phyloP scores from a whole-genome alignment of 2,113 vertebrate species.

The Puma concolor region DNA sequence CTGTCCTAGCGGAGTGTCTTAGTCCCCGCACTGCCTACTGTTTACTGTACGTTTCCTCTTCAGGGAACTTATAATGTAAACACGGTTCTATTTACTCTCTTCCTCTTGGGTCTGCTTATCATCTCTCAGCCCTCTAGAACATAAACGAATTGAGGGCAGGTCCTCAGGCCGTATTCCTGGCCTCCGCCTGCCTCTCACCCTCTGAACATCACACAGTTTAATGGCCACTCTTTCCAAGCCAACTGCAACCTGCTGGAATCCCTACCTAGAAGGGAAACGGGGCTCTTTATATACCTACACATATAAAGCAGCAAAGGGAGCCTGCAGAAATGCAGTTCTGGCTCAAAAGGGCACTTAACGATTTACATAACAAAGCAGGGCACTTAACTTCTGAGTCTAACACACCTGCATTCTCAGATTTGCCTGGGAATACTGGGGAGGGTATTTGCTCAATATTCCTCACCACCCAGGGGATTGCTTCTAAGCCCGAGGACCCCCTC shows the following conservation, averaged over 20 bases:
- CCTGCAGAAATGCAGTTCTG: neutral
- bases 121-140: neutral
- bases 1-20: neutral
- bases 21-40: no score
- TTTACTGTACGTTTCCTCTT: no score
- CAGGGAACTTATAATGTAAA: rapidly evolving
- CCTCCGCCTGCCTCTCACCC: neutral
- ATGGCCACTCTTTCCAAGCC: neutral
- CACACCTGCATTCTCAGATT: constrained; percentile 61
- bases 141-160: rapidly evolving
- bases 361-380: neutral
- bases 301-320: neutral
- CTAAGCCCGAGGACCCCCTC: rapidly evolving
- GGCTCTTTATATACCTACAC: no score
- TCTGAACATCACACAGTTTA: rapidly evolving
- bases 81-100: rapidly evolving
- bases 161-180: rapidly evolving
- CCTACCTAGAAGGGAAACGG: neutral
- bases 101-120: rapidly evolving
- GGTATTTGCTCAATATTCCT: neutral
- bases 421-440: neutral
- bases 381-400: neutral
- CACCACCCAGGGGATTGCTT: neutral
- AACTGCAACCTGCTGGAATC: neutral
- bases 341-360: neutral